Conservation (phyloP, 1,140 invertebrate genomes). For the Drosophila subpulchrella region DNA sequence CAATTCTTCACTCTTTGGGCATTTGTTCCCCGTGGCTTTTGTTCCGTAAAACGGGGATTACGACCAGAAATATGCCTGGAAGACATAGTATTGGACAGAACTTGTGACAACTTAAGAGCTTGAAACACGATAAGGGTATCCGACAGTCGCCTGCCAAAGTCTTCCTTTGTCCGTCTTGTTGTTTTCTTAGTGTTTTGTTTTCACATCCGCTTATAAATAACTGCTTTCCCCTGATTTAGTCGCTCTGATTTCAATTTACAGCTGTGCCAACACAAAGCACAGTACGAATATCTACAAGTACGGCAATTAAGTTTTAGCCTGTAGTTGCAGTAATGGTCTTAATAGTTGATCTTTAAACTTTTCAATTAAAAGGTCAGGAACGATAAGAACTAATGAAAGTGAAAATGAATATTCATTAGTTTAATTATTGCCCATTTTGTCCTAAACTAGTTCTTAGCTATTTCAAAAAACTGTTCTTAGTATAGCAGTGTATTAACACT, state of each 20-base stretch:
- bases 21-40: constrained; percentile 14
- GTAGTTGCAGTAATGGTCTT: neutral
- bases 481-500: neutral
- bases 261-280: constrained; percentile 24
- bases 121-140: constrained; percentile 36
- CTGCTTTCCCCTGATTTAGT: constrained; percentile 57
- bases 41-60: constrained; percentile 30
- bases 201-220: constrained; percentile 62
- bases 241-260: constrained; percentile 34
- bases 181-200: constrained; percentile 30
- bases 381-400: neutral
- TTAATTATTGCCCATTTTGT: neutral
- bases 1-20: constrained; percentile 4
- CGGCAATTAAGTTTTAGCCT: neutral
- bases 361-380: constrained; percentile 13
- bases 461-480: neutral
- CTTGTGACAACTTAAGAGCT: constrained; percentile 23
- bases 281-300: neutral
- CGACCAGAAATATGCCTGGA: constrained; percentile 11
- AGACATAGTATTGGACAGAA: constrained; percentile 5
- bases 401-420: neutral
- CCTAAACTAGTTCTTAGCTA: neutral
- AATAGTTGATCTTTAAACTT: constrained; percentile 2
- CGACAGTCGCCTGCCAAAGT: constrained; percentile 18
- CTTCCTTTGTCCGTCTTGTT: constrained; percentile 30